phyloP scores from a whole-genome alignment of 2,797 vertebrate species.

The Protonibea diacanthus region DNA sequence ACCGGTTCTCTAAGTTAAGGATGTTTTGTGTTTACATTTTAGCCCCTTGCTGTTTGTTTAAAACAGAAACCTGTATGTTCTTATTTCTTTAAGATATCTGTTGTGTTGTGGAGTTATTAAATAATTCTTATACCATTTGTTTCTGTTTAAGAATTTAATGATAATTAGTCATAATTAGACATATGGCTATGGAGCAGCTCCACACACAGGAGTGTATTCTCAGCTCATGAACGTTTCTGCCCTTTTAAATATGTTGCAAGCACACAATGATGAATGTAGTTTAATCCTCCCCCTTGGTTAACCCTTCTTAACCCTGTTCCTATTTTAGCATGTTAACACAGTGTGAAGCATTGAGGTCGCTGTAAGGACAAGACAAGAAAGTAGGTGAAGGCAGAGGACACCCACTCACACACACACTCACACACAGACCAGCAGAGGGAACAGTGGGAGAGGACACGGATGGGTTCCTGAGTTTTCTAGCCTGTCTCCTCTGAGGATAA shows the following conservation, averaged over 20 bases:
- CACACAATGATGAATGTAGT: not conserved
- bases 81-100: not conserved
- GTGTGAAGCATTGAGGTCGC: constrained; percentile 1
- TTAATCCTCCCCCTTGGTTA: not conserved
- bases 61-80: not conserved
- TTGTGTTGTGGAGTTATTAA: not conserved
- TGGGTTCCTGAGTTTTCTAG: not conserved
- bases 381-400: constrained; percentile 15
- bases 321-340: constrained; percentile 15
- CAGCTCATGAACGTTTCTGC: not conserved
- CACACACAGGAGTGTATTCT: not conserved
- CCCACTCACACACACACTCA: not conserved
- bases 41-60: not conserved
- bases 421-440: constrained; percentile 4
- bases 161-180: not conserved
- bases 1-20: not conserved
- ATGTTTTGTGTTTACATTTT: not conserved
- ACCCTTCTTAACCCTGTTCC: constrained; percentile 1
- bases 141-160: not conserved
- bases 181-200: not conserved
- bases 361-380: constrained; percentile 12
- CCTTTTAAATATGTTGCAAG: constrained; percentile 6
- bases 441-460: not conserved
- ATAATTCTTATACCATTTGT: not conserved
- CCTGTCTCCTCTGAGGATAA: constrained; percentile 23